These are phyloP conservation scores for Acanthurus tractus DNA, from an alignment of 2,797 vertebrate species.

Conservation along the genomic window DNA sequence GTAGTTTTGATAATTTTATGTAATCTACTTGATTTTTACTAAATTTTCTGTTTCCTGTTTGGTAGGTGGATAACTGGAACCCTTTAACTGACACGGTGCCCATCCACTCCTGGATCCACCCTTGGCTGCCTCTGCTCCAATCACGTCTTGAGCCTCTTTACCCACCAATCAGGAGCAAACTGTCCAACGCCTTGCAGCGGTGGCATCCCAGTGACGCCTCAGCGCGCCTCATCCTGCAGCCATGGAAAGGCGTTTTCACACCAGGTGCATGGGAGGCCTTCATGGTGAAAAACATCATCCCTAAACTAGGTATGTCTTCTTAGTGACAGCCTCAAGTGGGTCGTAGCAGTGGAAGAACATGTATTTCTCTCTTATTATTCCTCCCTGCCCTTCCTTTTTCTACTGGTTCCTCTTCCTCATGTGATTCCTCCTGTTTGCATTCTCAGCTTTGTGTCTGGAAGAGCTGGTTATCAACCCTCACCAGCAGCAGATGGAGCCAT, in stretches of 20 bases:
- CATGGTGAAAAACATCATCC: conserved; percentile 98
- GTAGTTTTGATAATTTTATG: background rate
- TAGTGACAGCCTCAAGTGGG: background rate
- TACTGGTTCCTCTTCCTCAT: background rate
- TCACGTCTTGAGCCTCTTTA: conserved; percentile 94
- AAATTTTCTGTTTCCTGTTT: conserved; percentile 14
- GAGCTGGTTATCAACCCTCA: conserved; percentile 97
- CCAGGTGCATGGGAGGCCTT: conserved; percentile 98
- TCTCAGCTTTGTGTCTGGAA: conserved; percentile 91
- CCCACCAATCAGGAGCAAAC: conserved; percentile 95
- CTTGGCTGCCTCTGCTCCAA: conserved; percentile 96
- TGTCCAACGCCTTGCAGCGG: conserved; percentile 94
- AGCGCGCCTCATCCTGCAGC: conserved; percentile 96
- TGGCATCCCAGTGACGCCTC: conserved; percentile 98
- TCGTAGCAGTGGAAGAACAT: background rate
- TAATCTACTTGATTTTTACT: background rate
- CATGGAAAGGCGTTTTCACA: conserved; percentile 97
- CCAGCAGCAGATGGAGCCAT: conserved; percentile 98
- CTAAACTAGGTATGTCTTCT: conserved; percentile 91
- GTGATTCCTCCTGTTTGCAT: conserved; percentile 2
- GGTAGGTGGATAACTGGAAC: conserved; percentile 97
- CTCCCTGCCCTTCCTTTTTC: background rate
- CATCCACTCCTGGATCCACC: conserved; percentile 98
- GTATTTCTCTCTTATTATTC: background rate
- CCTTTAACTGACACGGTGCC: conserved; percentile 97